These are phyloP conservation scores for Ectropis crepuscularia DNA, from an alignment of 2,888 invertebrate species.

Conservation along the genomic window DNA sequence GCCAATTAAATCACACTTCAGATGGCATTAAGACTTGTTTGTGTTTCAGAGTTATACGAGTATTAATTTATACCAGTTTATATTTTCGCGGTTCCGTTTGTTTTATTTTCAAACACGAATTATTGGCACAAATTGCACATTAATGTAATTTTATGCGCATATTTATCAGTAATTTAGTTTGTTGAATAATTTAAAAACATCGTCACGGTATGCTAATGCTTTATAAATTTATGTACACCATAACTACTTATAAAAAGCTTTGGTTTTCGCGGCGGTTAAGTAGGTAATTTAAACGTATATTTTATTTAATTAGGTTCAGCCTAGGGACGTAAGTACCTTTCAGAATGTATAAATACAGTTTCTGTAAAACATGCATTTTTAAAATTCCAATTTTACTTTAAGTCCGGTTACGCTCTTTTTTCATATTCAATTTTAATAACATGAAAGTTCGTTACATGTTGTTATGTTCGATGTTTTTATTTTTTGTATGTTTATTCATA, in stretches of 20 bases:
- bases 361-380: background rate
- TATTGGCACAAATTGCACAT: conserved; percentile 28
- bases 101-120: conserved; percentile 25
- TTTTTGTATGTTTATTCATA: no score
- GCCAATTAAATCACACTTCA: conserved; percentile 53
- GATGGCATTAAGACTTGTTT: conserved; percentile 52
- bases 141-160: conserved; percentile 29
- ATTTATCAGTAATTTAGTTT: conserved; percentile 29
- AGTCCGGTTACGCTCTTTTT: no score
- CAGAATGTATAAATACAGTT: background rate
- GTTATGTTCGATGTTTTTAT: no score
- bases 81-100: conserved; percentile 13
- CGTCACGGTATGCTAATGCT: conserved; percentile 27
- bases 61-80: conserved; percentile 38
- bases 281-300: conserved; percentile 18
- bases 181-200: conserved; percentile 27
- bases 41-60: conserved; percentile 42
- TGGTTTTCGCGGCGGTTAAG: conserved; percentile 20
- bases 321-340: conserved; percentile 8
- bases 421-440: no score
- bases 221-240: conserved; percentile 24
- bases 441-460: no score
- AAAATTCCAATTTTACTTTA: background rate
- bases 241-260: conserved; percentile 25
- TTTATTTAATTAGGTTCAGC: conserved; percentile 22